Evolutionary conservation across 2,888 invertebrate genomes (phyloP), one percentile per base, ranked within the genome.

Genomic region (Cinara cedri): DNA sequence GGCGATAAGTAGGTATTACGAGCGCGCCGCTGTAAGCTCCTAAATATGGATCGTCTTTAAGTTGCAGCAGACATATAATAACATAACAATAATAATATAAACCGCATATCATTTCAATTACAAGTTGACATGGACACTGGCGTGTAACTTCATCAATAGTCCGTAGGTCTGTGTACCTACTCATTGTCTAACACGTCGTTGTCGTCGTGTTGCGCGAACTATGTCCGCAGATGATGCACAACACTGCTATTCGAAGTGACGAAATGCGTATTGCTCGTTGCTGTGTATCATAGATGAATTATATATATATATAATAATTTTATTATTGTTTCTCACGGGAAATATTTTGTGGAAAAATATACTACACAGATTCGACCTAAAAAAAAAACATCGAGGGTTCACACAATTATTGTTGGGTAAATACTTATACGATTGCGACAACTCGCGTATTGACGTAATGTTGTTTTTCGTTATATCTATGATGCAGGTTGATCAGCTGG

Each of bases 31-130:
- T 63, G 34, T 63, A 51, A 74, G 42, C 34, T 54, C 54, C 42
- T 65, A 75, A 75, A 65, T 54, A 75, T 54, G 74, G 54, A 74
- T 74, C 21, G 63, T 54, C 54, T 54, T 63, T n/a, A n/a, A n/a
- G n/a, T n/a, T 54, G 21, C 24, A 16, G 34, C 51, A 60, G 16
- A 3, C 26, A 14, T 42, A 57, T 57, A 72, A 54, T 19, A 54
- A 54, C 3, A 54, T 19, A 54, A 49, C 49, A 13, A 13, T 13
- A n/a, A 34, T 34, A 11, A 68, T 68, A 51, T 51, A 13, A 13
- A 26, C 3, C 60, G 26, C 26, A 16, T 3, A 51, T 54, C 19
- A 44, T 68, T 68, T 51, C 68, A 51, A 68, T 55, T 55, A 13
- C 42, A n/a, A 9, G 54, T 55, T 19, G 54, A 55, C 70, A 54